phyloP scores from a whole-genome alignment of 2,797 vertebrate species.

The Okamejei kenojei region DNA sequence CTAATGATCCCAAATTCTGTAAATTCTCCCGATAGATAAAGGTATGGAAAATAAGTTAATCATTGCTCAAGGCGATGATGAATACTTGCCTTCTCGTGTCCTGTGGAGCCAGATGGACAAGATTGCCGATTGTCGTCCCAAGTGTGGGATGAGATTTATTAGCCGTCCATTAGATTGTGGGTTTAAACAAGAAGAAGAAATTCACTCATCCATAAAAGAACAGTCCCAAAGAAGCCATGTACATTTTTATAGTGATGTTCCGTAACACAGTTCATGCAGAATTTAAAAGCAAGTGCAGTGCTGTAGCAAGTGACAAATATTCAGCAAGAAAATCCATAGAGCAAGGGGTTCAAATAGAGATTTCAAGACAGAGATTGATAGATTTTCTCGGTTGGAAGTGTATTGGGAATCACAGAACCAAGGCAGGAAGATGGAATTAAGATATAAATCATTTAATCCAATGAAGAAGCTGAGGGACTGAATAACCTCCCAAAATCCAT shows the following conservation, averaged over 20 bases:
- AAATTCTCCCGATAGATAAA: conserved; percentile 26
- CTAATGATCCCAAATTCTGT: neutral
- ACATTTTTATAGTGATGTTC: neutral
- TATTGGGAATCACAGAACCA: too few species aligned
- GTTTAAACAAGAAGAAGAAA: conserved; percentile 13
- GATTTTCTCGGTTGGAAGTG: too few species aligned
- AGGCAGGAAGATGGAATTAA: too few species aligned
- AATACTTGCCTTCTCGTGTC: neutral
- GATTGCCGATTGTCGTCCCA: neutral
- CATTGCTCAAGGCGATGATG: neutral
- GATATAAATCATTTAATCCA: too few species aligned
- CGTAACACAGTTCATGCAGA: neutral
- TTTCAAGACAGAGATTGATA: too few species aligned
- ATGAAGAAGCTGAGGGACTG: too few species aligned
- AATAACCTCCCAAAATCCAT: neutral
- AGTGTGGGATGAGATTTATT: conserved; percentile 35
- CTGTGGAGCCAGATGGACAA: conserved; percentile 6
- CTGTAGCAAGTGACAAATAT: neutral
- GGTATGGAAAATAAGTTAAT: neutral
- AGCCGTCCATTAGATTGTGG: conserved; percentile 19
- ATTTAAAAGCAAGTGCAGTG: neutral
- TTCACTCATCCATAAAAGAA: conserved; percentile 4
- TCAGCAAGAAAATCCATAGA: too few species aligned
- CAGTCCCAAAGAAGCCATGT: conserved; percentile 12
- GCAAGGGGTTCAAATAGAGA: neutral